Base-by-base conservation (phyloP, 2,797 vertebrate genomes). In the Erithacus rubecula region DNA sequence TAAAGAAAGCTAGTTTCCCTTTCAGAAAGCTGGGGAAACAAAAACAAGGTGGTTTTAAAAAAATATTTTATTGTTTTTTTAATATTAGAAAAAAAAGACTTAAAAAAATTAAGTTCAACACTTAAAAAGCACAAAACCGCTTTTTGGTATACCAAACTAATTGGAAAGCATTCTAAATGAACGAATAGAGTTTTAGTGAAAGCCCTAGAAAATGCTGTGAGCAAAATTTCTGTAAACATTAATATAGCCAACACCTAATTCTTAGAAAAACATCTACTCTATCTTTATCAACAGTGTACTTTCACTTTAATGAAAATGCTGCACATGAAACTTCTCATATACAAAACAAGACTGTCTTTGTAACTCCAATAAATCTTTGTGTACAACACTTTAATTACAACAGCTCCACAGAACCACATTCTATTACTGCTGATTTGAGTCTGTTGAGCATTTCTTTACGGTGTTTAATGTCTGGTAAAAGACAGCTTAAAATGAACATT, bases 241-340 rank as follows among this genome's bases (percentile, higher is more conserved):
- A 83, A 85, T 53, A 64, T 24, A 95, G 91, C 71, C 87, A 95
- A 93, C 96, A 94, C 91, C 93, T 87, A 92, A 51, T 96, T 96
- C 95, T 78, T 58, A 75, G 82, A 95, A 94, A 96, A 91, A 70
- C 58, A 80, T 63, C n/a, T 39, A 15, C 41, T 7, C 13, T 93
- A 69, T 89, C 87, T 91, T 81, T 77, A 79, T 46, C 59, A 82
- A 46, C 37, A 53, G 65, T 8, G 34, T 86, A 87, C 79, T 95
- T 95, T 89, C 93, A 71, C 87, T 94, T 91, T 77, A 91, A 81
- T 58, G 64, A 51, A 92, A 92, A 82, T 34, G 29, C 27, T 1
- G 0, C 23, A 29, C 9, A 16, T 32, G 49, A 75, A 87, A 67
- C 68, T 83, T 19, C 32, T 52, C 7, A 5, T 43, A 43, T 77